These are phyloP conservation scores for Episyrphus balteatus DNA, from an alignment of 1,140 invertebrate genomes.

Conservation along the genomic window DNA sequence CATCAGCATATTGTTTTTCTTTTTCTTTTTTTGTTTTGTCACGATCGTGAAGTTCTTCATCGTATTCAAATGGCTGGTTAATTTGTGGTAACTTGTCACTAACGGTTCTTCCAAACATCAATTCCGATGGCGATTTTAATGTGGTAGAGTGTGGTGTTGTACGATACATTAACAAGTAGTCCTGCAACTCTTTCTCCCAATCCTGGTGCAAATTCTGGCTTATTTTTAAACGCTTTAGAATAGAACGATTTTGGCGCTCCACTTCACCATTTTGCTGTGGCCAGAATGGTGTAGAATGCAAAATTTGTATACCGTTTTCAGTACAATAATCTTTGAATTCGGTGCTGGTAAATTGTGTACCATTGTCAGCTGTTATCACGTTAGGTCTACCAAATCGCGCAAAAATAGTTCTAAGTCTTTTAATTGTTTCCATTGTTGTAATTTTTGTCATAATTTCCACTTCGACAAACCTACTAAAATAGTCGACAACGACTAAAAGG, in stretches of 20 bases:
- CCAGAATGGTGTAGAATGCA: constrained; percentile 20
- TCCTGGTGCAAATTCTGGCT: constrained; percentile 7
- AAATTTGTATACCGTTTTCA: constrained; percentile 14
- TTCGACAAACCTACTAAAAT: constrained; percentile 5
- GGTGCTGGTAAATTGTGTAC: constrained; percentile 13
- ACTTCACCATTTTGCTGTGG: constrained; percentile 31
- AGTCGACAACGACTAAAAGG: constrained; percentile 12
- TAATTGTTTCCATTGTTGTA: constrained; percentile 9
- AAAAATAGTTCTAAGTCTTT: background rate
- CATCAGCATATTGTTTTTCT: no score
- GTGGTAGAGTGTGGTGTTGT: constrained; percentile 21
- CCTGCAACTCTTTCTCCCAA: constrained; percentile 12
- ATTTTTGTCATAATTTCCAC: constrained; percentile 13
- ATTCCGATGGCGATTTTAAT: no score
- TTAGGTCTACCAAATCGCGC: constrained; percentile 1
- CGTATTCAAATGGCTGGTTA: no score
- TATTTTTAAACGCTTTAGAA: constrained; percentile 19
- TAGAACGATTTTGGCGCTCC: constrained; percentile 24
- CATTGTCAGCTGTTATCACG: constrained; percentile 16
- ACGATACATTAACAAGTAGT: constrained; percentile 28
- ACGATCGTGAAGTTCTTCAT: no score
- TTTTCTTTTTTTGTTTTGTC: no score
- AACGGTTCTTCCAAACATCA: no score
- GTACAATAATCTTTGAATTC: constrained; percentile 18
- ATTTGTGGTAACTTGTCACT: no score